Conservation (phyloP, 1,140 invertebrate genomes). For the Gerris buenoi region DNA sequence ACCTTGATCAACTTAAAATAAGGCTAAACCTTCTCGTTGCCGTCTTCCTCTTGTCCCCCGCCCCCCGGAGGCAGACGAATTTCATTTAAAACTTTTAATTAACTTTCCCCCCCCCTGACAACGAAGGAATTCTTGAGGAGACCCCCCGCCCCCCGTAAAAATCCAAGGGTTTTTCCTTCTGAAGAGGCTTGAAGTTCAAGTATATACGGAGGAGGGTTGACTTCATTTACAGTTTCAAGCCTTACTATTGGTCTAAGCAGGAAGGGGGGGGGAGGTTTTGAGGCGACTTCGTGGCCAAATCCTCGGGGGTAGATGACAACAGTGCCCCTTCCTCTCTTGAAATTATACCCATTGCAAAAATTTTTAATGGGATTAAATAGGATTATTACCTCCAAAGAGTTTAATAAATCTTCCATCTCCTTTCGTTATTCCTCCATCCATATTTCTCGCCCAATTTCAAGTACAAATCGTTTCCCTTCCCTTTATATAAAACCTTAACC, state of each 20-base stretch:
- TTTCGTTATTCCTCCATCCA: too few relatives aligned
- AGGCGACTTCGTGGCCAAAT: background rate
- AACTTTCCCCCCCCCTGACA: background rate
- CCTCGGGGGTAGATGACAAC: background rate
- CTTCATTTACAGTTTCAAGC: background rate
- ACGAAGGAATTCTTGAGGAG: background rate
- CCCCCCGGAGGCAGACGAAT: background rate
- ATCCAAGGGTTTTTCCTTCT: background rate
- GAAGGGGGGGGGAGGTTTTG: background rate
- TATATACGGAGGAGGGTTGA: too few relatives aligned
- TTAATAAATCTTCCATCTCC: background rate
- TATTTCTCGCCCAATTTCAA: too few relatives aligned
- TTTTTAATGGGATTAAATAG: background rate
- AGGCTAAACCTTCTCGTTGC: background rate
- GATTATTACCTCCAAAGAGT: background rate
- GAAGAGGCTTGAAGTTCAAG: background rate
- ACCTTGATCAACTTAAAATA: background rate
- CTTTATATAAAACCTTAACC: too few relatives aligned
- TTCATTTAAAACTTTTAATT: background rate
- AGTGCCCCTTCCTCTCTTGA: background rate
- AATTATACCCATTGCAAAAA: background rate
- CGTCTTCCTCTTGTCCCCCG: background rate
- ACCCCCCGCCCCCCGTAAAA: background rate
- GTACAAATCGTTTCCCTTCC: too few relatives aligned
- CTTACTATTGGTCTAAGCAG: background rate